Evolutionary conservation across 2,888 invertebrate genomes (phyloP).

Genomic region (Calameuta pallipes): DNA sequence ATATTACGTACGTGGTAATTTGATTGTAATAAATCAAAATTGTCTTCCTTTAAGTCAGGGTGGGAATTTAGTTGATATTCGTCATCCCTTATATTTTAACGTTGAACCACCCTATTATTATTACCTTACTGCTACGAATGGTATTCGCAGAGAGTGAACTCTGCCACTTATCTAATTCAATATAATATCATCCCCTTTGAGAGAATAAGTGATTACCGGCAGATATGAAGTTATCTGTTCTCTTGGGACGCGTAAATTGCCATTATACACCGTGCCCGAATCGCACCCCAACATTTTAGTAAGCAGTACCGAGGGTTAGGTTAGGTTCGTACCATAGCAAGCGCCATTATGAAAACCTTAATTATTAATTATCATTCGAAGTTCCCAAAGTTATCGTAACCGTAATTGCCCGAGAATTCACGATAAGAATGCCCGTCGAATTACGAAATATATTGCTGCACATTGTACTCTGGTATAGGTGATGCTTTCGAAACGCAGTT

Average conservation of each 20-base stretch:
- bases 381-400: constrained; percentile 26
- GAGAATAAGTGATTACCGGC: constrained; percentile 64
- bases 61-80: too few species aligned
- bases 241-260: constrained; percentile 65
- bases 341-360: constrained; percentile 42
- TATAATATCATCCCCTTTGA: constrained; percentile 63
- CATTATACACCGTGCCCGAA: constrained; percentile 48
- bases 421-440: constrained; percentile 13
- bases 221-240: constrained; percentile 65
- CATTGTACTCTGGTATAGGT: too few species aligned
- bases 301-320: constrained; percentile 32
- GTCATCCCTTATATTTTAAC: too few species aligned
- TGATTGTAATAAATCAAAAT: too few species aligned
- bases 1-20: too few species aligned
- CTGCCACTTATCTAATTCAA: constrained; percentile 63
- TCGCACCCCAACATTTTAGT: neutral
- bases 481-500: too few species aligned
- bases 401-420: constrained; percentile 19
- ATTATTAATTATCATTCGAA: constrained; percentile 57
- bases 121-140: too few species aligned
- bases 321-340: constrained; percentile 7
- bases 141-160: constrained; percentile 12
- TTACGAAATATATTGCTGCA: too few species aligned
- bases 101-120: too few species aligned
- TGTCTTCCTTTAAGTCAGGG: too few species aligned